Evolutionary conservation across 2,113 vertebrate species (phyloP).

Genomic region (Solea senegalensis): DNA sequence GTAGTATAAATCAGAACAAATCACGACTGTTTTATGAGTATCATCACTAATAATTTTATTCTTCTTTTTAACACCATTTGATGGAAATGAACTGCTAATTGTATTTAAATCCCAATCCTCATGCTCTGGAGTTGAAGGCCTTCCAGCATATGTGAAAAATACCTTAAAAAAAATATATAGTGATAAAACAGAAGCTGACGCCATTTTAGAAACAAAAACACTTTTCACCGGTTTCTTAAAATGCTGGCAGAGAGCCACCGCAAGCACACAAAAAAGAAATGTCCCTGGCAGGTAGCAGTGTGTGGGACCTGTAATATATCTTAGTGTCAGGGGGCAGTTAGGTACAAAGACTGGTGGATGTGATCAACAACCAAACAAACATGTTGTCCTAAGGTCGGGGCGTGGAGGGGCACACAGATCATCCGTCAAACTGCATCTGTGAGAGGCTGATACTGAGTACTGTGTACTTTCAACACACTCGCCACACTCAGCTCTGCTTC

Average conservation of each 20-base stretch:
- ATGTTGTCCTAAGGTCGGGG: constrained; percentile 67
- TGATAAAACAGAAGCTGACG: constrained; percentile 20
- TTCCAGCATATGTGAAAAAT: constrained; percentile 23
- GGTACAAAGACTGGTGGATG: constrained; percentile 68
- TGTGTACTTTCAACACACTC: constrained; percentile 32
- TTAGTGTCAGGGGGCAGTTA: constrained; percentile 68
- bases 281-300: constrained; percentile 33
- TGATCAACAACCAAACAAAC: constrained; percentile 79
- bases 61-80: constrained; percentile 48
- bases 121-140: constrained; percentile 6
- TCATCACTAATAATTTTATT: constrained; percentile 62
- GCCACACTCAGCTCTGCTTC: constrained; percentile 23
- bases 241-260: constrained; percentile 35
- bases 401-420: constrained; percentile 63
- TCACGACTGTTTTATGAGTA: constrained; percentile 50
- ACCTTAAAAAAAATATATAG: constrained; percentile 6
- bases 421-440: constrained; percentile 78
- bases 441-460: constrained; percentile 60
- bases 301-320: constrained; percentile 70
- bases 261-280: constrained; percentile 34
- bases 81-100: constrained; percentile 61
- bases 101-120: constrained; percentile 46
- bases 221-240: constrained; percentile 15
- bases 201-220: constrained; percentile 1
- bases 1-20: constrained; percentile 62